Base-by-base conservation (phyloP, 2,888 invertebrate species). In the Coenonympha glycerion region DNA sequence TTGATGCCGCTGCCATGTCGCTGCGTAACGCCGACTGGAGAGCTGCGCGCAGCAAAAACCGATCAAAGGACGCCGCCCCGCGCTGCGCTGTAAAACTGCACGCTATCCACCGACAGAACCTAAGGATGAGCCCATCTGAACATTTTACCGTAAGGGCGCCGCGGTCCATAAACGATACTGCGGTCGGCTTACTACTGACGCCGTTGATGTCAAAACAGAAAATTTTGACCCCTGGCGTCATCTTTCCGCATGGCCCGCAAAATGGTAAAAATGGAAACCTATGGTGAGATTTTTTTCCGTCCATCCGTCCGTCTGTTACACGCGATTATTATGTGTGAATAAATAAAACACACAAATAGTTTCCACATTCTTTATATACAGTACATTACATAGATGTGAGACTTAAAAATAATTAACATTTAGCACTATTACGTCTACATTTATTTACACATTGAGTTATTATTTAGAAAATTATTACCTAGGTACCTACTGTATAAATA, bases 351-450 rank as follows among this genome's bases (percentile, higher is more conserved):
- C 21, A 18, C 51, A 48, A 18, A 58, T 59, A 57, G 57, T 65
- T 73, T 77, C 63, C 79, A 79, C 73, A 65, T 80, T 62, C 72
- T 83, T 84, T 85, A 83, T 85, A 84, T 81, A 83, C 69, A 73
- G 56, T 71, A 76, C 70, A 73, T 57, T 71, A 76, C 73, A 77
- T 66, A 59, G 67, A 72, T 71, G 74, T 57, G 69, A 58, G 60
- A 66, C 83, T 84, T 85, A 85, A 65, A 85, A 85, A 77, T 83
- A 85, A 82, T 74, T 80, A 85, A 85, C 84, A 83, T 80, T 81
- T 76, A 76, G 31, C 41, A 59, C 72, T 76, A 39, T 15, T 15
- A 77, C 65, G 56, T 56, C 71, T 74, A 79, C 69, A 78, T 63
- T 78, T 68, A 56, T 57, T 72, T 74, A 79, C 69, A 78, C 63